Evolutionary conservation across 2,113 vertebrate species (phyloP).

Genomic region (Engystomops pustulosus): DNA sequence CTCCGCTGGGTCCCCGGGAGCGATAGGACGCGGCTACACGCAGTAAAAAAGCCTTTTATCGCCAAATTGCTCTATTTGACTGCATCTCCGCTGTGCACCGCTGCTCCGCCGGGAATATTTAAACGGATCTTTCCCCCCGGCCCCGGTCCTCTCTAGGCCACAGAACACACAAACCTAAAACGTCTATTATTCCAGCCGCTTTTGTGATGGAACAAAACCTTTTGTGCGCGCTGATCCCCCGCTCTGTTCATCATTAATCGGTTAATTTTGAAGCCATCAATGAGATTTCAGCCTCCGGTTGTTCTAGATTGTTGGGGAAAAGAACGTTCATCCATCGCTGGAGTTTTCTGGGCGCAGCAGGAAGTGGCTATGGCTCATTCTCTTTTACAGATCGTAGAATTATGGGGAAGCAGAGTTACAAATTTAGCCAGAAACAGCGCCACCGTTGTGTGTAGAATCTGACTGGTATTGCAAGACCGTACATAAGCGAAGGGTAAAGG

Average conservation of each 20-base stretch:
- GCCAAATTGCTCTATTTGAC: constrained; percentile 21
- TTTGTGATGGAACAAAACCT: constrained; percentile 28
- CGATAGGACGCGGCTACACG: constrained; percentile 30
- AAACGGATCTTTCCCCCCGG: not conserved
- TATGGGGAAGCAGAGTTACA: too few relatives aligned
- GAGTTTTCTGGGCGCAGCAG: not conserved
- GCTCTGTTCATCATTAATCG: constrained; percentile 24
- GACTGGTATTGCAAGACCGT: not conserved
- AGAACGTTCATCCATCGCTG: not conserved
- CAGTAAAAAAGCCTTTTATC: constrained; percentile 37
- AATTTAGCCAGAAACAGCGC: too few relatives aligned
- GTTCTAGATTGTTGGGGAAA: constrained; percentile 21
- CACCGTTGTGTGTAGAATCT: too few relatives aligned
- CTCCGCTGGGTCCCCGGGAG: constrained; percentile 27
- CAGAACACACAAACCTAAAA: not conserved
- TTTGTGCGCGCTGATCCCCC: constrained; percentile 23
- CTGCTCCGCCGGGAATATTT: constrained; percentile 6
- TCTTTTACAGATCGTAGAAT: not conserved
- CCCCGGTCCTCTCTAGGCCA: not conserved
- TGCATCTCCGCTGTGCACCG: not conserved
- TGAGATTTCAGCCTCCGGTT: constrained; percentile 20
- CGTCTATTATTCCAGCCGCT: constrained; percentile 27
- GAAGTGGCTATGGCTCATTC: too few relatives aligned
- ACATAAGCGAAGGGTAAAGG: not conserved
- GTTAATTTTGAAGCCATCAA: constrained; percentile 18